Evolutionary conservation across 2,113 vertebrate genomes (phyloP), one percentile per base, ranked within the genome.

Genomic region (Gopherus evgoodei): DNA sequence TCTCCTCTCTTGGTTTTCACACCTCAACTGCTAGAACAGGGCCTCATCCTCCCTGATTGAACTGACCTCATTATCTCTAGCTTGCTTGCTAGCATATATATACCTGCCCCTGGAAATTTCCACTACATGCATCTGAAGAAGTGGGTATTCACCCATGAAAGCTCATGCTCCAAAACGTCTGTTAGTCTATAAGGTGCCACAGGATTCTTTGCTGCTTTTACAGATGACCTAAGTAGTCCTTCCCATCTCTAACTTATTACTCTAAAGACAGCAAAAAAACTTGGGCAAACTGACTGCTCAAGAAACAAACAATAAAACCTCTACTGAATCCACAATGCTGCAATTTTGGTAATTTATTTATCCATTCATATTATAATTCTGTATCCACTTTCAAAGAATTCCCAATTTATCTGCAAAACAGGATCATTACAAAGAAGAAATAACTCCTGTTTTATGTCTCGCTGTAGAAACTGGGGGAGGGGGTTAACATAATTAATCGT

Each of bases 371-470:
- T 90, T 88, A 75, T 83, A 81, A 79, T 69, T 5, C 31, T 29
- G 75, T 69, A 19, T 57, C 29, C 52, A 84, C 53, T 84, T 92
- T 47, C 62, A 52, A 91, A 90, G 82, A 89, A 52, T 42, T 72
- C 47, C 47, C 8, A 86, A 44, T 54, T 9, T 92, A 31, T 80
- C 8, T 83, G 57, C 11, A 83, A 95, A 86, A 14, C n/a, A 69
- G 42, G 78, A 7, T 75, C 21, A 54, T 80, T 94, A 80, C 56
- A 86, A 27, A 87, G 31, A 83, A 95, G 53, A 96, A 94, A 79
- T 81, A 17, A 87, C 35, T 95, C 54, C 56, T 88, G 88, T 93
- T 96, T 95, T 90, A 81, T 83, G 76, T 44, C 17, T 81, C 87
- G 82, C 54, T 87, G 53, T 89, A 84, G 65, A 96, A 95, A 90